A percentile compares a stretch with the other conserved stretches of the same genome.
Evolutionary conservation across 2,888 invertebrate genomes (phyloP).

Genomic region (Xanthia togata): DNA sequence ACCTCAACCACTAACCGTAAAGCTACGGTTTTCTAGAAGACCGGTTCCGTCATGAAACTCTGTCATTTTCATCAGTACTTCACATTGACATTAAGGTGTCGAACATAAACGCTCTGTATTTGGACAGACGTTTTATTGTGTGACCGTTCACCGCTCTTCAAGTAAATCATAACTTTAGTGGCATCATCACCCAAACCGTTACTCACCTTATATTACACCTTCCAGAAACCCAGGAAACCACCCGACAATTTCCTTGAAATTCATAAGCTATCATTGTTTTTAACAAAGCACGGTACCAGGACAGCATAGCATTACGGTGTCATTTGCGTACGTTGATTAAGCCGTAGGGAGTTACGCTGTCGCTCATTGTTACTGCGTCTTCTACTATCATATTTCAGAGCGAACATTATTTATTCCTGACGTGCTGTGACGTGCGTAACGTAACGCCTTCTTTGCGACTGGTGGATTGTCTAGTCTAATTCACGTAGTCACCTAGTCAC

Average conservation of each 20-base stretch:
- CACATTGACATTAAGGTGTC: no score
- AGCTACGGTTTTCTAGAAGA: not conserved
- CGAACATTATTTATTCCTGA: constrained; percentile 56
- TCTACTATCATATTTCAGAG: constrained; percentile 61
- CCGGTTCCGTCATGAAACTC: no score
- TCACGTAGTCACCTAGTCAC: no score
- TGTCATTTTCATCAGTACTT: no score
- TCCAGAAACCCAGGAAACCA: not conserved
- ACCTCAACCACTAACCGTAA: not conserved
- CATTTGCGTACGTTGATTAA: constrained; percentile 59
- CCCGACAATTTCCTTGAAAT: constrained; percentile 12
- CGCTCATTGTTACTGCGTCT: constrained; percentile 56
- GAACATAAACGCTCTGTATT: not conserved
- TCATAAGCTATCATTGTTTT: constrained; percentile 43
- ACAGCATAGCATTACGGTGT: constrained; percentile 41
- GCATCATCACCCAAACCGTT: not conserved
- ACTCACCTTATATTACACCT: not conserved
- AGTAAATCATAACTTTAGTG: not conserved
- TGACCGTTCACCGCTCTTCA: not conserved
- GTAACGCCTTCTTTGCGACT: constrained; percentile 23
- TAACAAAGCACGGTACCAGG: constrained; percentile 43
- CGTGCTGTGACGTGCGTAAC: constrained; percentile 43
- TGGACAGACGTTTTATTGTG: not conserved
- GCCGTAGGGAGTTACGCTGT: constrained; percentile 52
- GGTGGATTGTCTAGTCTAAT: not conserved